Conservation (phyloP, 2,888 invertebrate species). For the Cantharis rufa region DNA sequence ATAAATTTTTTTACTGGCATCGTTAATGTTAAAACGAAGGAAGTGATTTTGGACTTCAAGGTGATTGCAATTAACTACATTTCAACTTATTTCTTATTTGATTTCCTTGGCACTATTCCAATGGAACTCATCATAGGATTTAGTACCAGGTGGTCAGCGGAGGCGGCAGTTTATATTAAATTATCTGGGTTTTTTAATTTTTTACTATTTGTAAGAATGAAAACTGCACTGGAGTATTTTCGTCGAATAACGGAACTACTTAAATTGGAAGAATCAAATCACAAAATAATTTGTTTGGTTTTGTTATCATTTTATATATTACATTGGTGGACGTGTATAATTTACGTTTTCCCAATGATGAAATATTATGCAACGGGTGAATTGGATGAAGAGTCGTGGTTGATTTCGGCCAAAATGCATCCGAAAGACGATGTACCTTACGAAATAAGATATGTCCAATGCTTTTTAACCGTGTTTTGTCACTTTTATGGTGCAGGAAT, state of each 20-base stretch:
- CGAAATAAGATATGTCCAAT: constrained; percentile 23
- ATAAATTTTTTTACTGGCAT: constrained; percentile 50
- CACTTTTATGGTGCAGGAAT: constrained; percentile 43
- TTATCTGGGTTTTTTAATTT: neutral
- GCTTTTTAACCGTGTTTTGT: constrained; percentile 37
- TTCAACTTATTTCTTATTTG: constrained; percentile 31
- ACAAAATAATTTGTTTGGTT: constrained; percentile 16
- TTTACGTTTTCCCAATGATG: constrained; percentile 30
- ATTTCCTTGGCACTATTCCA: constrained; percentile 29
- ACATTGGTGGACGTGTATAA: constrained; percentile 36
- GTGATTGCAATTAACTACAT: constrained; percentile 28
- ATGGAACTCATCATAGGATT: neutral
- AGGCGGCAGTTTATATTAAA: neutral
- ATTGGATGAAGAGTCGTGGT: constrained; percentile 25
- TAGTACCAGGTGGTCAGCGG: neutral
- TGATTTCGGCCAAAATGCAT: constrained; percentile 10
- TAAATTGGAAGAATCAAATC: neutral
- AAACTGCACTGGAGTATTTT: constrained; percentile 14
- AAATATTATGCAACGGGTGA: neutral
- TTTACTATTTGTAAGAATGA: constrained; percentile 14
- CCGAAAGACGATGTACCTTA: constrained; percentile 10
- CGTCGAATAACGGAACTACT: constrained; percentile 8
- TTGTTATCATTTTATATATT: constrained; percentile 22
- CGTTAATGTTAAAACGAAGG: constrained; percentile 30
- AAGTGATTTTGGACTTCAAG: constrained; percentile 30